Percentiles rank a stretch among this genome's conserved stretches.
Evolutionary conservation across 2,888 invertebrate genomes (phyloP).

Genomic region (Drosophila borealis): DNA sequence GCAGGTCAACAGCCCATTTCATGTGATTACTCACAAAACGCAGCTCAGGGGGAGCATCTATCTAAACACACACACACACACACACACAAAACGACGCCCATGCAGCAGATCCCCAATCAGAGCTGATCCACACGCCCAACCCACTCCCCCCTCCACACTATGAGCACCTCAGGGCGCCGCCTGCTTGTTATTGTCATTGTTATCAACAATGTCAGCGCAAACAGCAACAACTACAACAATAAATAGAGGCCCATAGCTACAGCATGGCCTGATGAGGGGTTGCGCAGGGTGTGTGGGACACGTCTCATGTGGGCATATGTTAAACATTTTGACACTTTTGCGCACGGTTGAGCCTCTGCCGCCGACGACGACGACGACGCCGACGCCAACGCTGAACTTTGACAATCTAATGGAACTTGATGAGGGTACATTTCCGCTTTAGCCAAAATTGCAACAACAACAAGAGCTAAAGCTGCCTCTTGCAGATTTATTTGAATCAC

Average conservation of each 20-base stretch:
- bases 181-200: slow-evolving; percentile 74
- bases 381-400: slow-evolving; percentile 54
- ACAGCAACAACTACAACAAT: slow-evolving; percentile 40
- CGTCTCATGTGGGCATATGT: slow-evolving; percentile 77
- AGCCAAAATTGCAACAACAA: slow-evolving; percentile 16
- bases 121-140: neutral
- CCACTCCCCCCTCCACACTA: neutral
- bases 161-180: slow-evolving; percentile 25
- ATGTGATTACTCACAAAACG: slow-evolving; percentile 54
- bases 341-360: slow-evolving; percentile 56
- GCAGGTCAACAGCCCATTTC: slow-evolving; percentile 59
- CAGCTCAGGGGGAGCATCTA: slow-evolving; percentile 13
- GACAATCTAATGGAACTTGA: slow-evolving; percentile 69
- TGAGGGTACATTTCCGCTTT: slow-evolving; percentile 60
- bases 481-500: slow-evolving; percentile 57
- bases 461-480: slow-evolving; percentile 1
- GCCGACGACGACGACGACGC: slow-evolving; percentile 18
- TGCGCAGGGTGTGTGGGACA: neutral
- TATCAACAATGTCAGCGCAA: slow-evolving; percentile 69
- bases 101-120: slow-evolving; percentile 46
- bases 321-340: slow-evolving; percentile 79
- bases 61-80: slow-evolving; percentile 40
- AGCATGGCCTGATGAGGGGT: neutral
- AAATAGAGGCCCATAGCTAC: neutral
- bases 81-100: slow-evolving; percentile 33